Evolutionary conservation across 2,888 invertebrate genomes (phyloP).

Genomic region (Drosophila koepferae): DNA sequence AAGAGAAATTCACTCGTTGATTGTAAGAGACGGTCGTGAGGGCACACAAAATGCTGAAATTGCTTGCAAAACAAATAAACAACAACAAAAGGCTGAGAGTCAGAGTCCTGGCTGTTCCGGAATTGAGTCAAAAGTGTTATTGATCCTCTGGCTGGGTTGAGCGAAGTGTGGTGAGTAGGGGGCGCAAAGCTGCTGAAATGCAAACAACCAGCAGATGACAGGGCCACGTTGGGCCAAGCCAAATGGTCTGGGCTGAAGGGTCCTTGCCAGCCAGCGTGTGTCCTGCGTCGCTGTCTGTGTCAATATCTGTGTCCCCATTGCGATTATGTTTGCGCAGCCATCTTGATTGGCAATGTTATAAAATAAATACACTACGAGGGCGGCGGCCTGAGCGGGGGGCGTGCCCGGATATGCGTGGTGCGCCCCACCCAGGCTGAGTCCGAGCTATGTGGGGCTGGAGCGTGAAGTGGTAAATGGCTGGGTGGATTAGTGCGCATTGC

Average conservation of each 20-base stretch:
- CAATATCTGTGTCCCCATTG: constrained; percentile 63
- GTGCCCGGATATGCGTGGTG: constrained; percentile 65
- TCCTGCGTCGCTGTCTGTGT: constrained; percentile 30
- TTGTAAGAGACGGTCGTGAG: not conserved
- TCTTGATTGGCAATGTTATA: constrained; percentile 86
- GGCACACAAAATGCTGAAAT: constrained; percentile 63
- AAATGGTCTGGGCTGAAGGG: constrained; percentile 40
- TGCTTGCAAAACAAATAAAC: constrained; percentile 81
- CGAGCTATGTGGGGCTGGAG: constrained; percentile 30
- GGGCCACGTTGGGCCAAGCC: constrained; percentile 1
- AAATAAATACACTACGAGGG: constrained; percentile 84
- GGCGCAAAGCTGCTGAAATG: constrained; percentile 58
- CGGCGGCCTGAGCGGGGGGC: constrained; percentile 32
- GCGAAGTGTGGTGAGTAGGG: not conserved
- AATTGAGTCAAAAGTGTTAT: constrained; percentile 80
- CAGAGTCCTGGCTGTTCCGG: constrained; percentile 52
- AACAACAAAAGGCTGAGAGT: constrained; percentile 56
- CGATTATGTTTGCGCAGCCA: constrained; percentile 86
- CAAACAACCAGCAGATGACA: constrained; percentile 65
- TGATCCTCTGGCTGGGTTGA: constrained; percentile 71
- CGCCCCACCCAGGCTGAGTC: constrained; percentile 20
- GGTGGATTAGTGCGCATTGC: constrained; percentile 74
- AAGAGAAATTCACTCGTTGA: not conserved
- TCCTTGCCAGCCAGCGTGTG: constrained; percentile 21
- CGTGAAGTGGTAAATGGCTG: constrained; percentile 41